These are phyloP conservation scores for Trachemys scripta DNA, from an alignment of 2,113 vertebrate genomes.

Conservation along the genomic window DNA sequence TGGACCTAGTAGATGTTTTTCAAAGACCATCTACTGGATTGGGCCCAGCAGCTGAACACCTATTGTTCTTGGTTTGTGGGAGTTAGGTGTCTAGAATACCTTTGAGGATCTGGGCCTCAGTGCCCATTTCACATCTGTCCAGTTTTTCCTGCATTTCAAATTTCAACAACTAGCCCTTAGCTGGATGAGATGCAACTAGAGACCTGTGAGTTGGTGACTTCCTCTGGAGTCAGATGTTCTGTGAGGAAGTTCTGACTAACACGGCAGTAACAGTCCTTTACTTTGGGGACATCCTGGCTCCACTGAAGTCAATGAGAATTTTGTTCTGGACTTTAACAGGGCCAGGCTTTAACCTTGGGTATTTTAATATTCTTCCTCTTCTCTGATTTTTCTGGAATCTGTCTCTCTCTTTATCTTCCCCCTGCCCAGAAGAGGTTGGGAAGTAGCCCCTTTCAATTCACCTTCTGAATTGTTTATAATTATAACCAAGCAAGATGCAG, in stretches of 20 bases:
- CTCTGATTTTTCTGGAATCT: neutral
- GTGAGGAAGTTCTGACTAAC: neutral
- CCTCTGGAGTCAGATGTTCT: neutral
- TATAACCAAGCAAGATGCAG: neutral
- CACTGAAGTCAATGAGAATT: neutral
- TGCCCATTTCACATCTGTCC: neutral
- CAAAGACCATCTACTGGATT: too few species aligned
- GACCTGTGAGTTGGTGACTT: neutral
- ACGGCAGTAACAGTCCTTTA: neutral
- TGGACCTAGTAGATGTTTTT: too few species aligned
- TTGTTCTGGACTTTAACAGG: neutral
- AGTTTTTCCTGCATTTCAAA: neutral
- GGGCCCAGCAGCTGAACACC: too few species aligned
- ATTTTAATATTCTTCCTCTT: neutral
- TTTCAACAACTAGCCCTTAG: neutral
- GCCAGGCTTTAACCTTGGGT: rapidly evolving
- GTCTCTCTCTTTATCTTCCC: neutral
- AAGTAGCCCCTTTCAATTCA: neutral
- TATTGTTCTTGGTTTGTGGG: too few species aligned
- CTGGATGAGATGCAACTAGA: rapidly evolving
- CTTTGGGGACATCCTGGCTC: neutral
- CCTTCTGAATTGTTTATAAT: neutral
- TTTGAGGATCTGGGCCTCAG: neutral
- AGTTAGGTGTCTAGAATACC: too few species aligned
- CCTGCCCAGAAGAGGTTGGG: neutral